Evolutionary conservation across 2,113 vertebrate genomes (phyloP).

Genomic region (Calyptomena viridis): DNA sequence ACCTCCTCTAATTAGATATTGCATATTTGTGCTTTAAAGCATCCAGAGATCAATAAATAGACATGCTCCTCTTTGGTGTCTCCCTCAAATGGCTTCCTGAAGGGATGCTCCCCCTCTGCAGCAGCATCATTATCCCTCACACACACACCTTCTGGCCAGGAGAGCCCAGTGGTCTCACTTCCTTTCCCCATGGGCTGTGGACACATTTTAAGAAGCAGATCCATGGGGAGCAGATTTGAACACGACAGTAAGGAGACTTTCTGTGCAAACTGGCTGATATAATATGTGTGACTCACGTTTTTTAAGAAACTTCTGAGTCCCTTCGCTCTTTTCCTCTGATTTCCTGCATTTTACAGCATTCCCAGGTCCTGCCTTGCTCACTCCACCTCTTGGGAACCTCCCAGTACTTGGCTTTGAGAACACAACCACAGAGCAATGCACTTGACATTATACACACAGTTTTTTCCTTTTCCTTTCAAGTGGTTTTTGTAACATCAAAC

Average conservation of each 20-base stretch:
- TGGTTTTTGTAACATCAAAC: neutral
- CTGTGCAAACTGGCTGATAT: too few species aligned
- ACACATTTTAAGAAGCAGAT: neutral
- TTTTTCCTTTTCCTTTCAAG: neutral
- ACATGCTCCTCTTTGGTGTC: fast-evolving
- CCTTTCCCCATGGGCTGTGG: neutral
- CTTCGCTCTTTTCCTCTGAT: neutral
- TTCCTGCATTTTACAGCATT: neutral
- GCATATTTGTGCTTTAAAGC: neutral
- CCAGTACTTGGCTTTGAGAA: neutral
- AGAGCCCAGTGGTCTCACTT: neutral
- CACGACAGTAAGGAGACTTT: fast-evolving
- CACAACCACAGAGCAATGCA: neutral
- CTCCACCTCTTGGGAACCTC: neutral
- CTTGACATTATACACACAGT: neutral
- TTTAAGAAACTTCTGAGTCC: neutral
- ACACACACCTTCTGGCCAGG: neutral
- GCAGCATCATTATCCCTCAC: fast-evolving
- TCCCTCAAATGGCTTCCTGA: fast-evolving
- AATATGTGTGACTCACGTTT: fast-evolving
- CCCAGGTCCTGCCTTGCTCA: neutral
- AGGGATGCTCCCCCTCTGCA: neutral
- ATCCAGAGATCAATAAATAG: neutral
- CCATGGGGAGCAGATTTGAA: neutral
- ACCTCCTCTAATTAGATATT: neutral